These are phyloP conservation scores for Bombus balteatus DNA, from an alignment of 1,140 invertebrate species.

Conservation along the genomic window DNA sequence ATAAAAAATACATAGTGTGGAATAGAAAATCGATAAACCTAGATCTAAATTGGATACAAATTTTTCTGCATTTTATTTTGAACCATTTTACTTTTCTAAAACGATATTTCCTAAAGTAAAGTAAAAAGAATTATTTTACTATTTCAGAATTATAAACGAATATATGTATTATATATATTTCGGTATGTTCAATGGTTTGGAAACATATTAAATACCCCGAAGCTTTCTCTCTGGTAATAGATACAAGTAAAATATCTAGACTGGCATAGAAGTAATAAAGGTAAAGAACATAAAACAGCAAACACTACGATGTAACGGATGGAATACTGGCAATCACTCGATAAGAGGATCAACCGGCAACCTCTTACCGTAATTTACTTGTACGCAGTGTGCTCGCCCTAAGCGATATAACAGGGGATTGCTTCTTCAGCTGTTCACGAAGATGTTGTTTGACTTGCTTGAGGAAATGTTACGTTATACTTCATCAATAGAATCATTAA, in stretches of 20 bases:
- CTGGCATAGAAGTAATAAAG: neutral
- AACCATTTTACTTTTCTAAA: too few species aligned
- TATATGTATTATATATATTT: too few species aligned
- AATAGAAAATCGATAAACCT: too few species aligned
- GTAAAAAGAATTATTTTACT: too few species aligned
- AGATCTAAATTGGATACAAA: too few species aligned
- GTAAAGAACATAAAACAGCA: neutral
- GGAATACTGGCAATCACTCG: neutral
- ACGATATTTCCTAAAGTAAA: too few species aligned
- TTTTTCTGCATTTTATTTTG: too few species aligned
- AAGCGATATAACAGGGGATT: neutral
- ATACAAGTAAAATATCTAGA: neutral
- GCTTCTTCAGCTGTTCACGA: neutral
- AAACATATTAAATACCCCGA: too few species aligned
- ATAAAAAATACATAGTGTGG: too few species aligned
- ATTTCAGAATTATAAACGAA: too few species aligned
- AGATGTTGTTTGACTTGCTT: neutral
- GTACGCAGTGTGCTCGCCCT: neutral
- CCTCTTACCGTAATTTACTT: slow-evolving; percentile 7
- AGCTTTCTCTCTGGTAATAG: neutral
- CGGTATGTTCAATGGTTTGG: too few species aligned
- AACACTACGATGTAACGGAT: neutral
- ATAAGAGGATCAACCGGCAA: neutral
- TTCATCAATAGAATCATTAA: neutral
- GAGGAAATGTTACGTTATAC: neutral